These are phyloP conservation scores for Alosa sapidissima DNA, from an alignment of 2,797 vertebrate genomes.

Conservation along the genomic window DNA sequence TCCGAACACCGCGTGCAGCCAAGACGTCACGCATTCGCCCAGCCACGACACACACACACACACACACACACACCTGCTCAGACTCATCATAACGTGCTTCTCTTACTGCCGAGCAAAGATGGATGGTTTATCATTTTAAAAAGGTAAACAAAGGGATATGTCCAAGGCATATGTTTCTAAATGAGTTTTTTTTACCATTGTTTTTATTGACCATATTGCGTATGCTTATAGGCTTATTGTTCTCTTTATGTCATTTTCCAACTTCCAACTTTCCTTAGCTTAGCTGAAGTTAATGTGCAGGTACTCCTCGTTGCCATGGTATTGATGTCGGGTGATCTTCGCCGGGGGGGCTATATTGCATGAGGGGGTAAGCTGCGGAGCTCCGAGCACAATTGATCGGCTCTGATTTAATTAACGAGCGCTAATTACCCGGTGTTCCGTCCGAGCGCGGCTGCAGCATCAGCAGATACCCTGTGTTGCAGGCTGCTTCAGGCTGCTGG, in stretches of 20 bases:
- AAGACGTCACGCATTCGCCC: not conserved
- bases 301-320: not conserved
- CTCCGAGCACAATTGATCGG: not conserved
- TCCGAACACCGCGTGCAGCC: not conserved
- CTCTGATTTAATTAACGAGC: constrained; percentile 6
- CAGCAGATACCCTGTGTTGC: not conserved
- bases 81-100: not conserved
- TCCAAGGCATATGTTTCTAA: not conserved
- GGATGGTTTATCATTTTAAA: not conserved
- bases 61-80: not conserved
- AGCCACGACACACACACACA: not conserved
- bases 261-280: not conserved
- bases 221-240: not conserved
- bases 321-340: not conserved
- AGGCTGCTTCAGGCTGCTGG: not conserved
- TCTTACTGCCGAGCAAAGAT: no score
- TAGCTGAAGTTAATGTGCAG: not conserved
- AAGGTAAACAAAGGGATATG: not conserved
- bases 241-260: not conserved
- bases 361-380: not conserved
- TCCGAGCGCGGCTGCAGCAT: not conserved
- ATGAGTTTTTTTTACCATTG: not conserved
- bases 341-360: not conserved
- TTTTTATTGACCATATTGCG: no score
- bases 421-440: not conserved